Base-by-base conservation (phyloP, 2,113 vertebrate species). In the Callipepla californica region DNA sequence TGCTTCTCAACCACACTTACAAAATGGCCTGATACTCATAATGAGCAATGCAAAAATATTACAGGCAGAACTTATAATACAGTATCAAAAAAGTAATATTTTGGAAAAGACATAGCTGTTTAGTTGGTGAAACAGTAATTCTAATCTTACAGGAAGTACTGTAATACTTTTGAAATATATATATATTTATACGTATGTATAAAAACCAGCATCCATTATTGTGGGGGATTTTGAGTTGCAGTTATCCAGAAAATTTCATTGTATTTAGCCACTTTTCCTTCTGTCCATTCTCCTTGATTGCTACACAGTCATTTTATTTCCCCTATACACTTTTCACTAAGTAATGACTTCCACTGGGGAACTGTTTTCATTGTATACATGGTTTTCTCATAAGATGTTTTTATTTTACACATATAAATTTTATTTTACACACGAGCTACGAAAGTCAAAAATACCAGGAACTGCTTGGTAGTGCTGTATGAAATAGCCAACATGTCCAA, bases 1-100 rank as follows among this genome's bases (percentile, higher is more conserved):
- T 96, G 96, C 91, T 97, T 89, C 95, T 96, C 74, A 97, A 95
- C 80, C 94, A 97, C 96, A 96, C 90, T 96, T 97, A 98, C 90
- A 98, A 97, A 98, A 98, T 97, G 97, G 96, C 93, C 95, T 97
- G 96, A 88, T 97, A 96, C 93, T 96, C 95, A 90, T 96, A 96
- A 96, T 95, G 95, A 96, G 92, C 86, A 92, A 97, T 97, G 97
- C 95, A 98, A 97, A 98, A 96, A 96, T 97, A 98, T 95, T 94
- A 97, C 92, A 98, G 95, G 96, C 95, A 96, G 88, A 97, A 97
- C 94, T 97, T 97, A 97, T 92, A 89, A 97, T 97, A 97, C 96
- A 97, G 88, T 97, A 97, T 96, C 96, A 97, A 70, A 94, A 98
- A 97, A 97, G 94, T 89, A 94, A 14, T 94, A 93, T 94, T 96